Base-by-base conservation (phyloP, 2,113 vertebrate genomes). In the Tyto alba region DNA sequence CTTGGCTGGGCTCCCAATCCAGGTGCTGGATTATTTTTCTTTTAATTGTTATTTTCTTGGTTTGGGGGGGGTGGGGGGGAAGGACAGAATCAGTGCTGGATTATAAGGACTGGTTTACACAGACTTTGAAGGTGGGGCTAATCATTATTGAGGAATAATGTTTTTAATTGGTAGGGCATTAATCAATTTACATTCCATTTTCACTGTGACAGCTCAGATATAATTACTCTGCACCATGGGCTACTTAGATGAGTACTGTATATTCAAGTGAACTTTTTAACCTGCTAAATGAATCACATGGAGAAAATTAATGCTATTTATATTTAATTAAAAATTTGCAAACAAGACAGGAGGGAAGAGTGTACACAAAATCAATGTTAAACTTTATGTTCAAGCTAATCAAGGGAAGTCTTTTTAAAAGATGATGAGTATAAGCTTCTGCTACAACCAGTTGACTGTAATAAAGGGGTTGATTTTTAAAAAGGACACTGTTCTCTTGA, bases 281-380 rank as follows among this genome's bases (percentile, higher is more conserved):
- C 53, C 53, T 88, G 57, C n/a, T 79, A 79, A 79, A 84, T 91
- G 22, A 78, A 78, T 76, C 69, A 68, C 41, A 38, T 1, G 2
- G 69, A 78, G 38, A 69, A 91, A 59, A 23, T 73, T 90, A 95
- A 95, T 84, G 53, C 26, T 91, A 47, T 94, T 96, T 94, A 22
- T 94, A 75, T 87, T 96, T 87, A 85, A 93, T 87, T 68, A 93
- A 93, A 94, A 52, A 53, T 73, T 55, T 88, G 62, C 47, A 43
- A 90, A 81, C 23, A 10, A 30, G 53, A 26, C 67, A 69, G 47
- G 21, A 60, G 22, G 32, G 38, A 77, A 77, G 38, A 60, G 26
- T 2, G 7, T 78, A 71, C 26, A 68, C 47, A 66, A 71, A 75
- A 63, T 38, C 56, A 9, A 9, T n/a, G 27, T 45, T 82, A 36